Conservation (phyloP, 2,797 vertebrate genomes). For the Bradypodion ventrale region DNA sequence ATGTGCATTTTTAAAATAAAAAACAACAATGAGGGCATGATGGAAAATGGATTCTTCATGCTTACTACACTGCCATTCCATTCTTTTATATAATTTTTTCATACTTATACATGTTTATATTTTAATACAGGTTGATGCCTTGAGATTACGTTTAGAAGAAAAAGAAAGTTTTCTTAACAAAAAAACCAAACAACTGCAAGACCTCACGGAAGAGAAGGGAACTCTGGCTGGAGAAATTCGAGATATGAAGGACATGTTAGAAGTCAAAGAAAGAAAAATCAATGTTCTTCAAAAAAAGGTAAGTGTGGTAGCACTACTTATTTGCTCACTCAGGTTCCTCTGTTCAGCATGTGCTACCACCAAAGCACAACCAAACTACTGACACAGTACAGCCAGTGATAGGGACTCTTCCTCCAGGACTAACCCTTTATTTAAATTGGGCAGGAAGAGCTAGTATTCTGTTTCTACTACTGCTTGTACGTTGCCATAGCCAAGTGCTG, state of each 20-base stretch:
- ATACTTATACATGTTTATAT: constrained; percentile 26
- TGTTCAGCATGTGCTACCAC: no score
- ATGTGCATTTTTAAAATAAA: neutral
- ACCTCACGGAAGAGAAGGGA: constrained; percentile 98
- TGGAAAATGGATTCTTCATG: neutral
- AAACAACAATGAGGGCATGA: neutral
- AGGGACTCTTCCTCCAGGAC: no score
- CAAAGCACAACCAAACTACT: no score
- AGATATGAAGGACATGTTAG: constrained; percentile 99
- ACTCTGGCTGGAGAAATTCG: constrained; percentile 96
- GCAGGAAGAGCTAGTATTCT: no score
- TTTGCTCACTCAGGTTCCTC: no score
- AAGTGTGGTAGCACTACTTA: constrained; percentile 33
- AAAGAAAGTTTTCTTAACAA: constrained; percentile 98
- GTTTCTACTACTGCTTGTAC: no score
- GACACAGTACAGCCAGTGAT: no score
- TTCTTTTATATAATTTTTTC: neutral
- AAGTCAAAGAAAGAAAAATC: constrained; percentile 99
- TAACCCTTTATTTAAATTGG: no score
- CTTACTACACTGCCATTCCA: neutral
- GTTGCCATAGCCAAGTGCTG: no score
- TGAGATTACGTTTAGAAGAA: constrained; percentile 94
- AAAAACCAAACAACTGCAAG: constrained; percentile 98
- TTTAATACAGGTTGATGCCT: constrained; percentile 88
- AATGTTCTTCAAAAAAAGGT: constrained; percentile 99